Evolutionary conservation across 2,113 vertebrate species (phyloP).

Genomic region (Prinia subflava): DNA sequence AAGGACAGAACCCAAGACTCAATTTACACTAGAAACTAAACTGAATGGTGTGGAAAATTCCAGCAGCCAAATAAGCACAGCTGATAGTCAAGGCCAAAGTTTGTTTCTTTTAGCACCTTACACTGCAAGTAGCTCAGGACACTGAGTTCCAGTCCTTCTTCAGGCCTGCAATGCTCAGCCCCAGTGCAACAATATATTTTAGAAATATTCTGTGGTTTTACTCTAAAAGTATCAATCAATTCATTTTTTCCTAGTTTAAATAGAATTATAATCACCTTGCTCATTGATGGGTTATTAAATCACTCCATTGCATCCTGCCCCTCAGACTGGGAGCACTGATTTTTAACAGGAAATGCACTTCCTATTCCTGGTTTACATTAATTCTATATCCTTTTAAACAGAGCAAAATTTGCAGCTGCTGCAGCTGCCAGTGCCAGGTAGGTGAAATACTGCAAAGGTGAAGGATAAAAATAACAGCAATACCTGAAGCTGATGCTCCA

Average conservation of each 20-base stretch:
- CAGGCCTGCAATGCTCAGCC: neutral
- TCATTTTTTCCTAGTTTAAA: neutral
- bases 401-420: neutral
- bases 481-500: slow-evolving; percentile 67
- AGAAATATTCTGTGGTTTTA: neutral
- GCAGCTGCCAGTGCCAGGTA: neutral
- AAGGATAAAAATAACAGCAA: slow-evolving; percentile 33
- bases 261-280: neutral
- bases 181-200: neutral
- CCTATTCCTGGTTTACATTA: neutral
- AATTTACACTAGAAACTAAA: neutral
- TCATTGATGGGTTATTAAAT: neutral
- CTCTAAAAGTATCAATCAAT: neutral
- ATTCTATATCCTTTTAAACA: neutral
- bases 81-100: neutral
- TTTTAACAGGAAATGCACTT: neutral
- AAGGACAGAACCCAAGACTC: neutral
- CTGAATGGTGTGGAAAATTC: neutral
- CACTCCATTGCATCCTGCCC: neutral
- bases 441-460: neutral
- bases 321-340: neutral
- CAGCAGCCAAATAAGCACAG: neutral
- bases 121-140: neutral
- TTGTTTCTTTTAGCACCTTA: neutral
- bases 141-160: neutral